These are phyloP conservation scores for Amphiura filiformis DNA, from an alignment of 35 echinoderm and acorn worm genomes.

Conservation along the genomic window DNA sequence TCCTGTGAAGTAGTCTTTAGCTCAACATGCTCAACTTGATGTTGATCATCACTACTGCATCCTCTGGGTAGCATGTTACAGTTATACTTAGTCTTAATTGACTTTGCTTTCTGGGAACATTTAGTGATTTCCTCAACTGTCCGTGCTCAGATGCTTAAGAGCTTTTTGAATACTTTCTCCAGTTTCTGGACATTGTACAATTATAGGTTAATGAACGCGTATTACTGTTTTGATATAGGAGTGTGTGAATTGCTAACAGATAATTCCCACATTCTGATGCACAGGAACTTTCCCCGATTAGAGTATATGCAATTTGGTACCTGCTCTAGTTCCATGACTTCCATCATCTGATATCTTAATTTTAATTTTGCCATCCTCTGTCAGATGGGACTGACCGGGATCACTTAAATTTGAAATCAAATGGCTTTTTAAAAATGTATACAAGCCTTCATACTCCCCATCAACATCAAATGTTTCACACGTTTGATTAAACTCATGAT, in stretches of 20 bases:
- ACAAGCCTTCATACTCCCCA: slow-evolving; percentile 24
- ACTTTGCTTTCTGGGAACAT: slow-evolving; percentile 43
- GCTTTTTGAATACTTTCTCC: slow-evolving; percentile 43
- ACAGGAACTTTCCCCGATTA: slow-evolving; percentile 48
- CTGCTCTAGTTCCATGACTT: slow-evolving; percentile 41
- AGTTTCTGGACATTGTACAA: slow-evolving; percentile 63
- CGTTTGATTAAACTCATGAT: slow-evolving; percentile 23
- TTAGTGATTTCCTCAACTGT: slow-evolving; percentile 58
- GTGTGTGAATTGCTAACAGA: slow-evolving; percentile 60
- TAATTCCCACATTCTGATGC: slow-evolving; percentile 64
- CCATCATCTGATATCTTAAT: slow-evolving; percentile 60
- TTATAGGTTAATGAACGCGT: too few species aligned
- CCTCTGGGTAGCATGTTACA: too few species aligned
- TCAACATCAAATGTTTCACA: slow-evolving; percentile 4
- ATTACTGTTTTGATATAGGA: too few species aligned
- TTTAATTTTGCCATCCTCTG: slow-evolving; percentile 44
- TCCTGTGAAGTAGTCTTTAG: too few species aligned
- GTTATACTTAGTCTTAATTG: slow-evolving; percentile 53
- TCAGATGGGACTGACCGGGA: background rate
- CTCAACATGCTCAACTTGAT: too few species aligned
- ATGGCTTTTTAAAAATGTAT: slow-evolving; percentile 29
- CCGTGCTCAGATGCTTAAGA: slow-evolving; percentile 13
- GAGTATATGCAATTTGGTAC: slow-evolving; percentile 62
- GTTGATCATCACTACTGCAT: too few species aligned
- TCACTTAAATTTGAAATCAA: slow-evolving; percentile 22